Evolutionary conservation across 2,113 vertebrate genomes (phyloP), one percentile per base, ranked within the genome.

Genomic region (Lycaon pictus): DNA sequence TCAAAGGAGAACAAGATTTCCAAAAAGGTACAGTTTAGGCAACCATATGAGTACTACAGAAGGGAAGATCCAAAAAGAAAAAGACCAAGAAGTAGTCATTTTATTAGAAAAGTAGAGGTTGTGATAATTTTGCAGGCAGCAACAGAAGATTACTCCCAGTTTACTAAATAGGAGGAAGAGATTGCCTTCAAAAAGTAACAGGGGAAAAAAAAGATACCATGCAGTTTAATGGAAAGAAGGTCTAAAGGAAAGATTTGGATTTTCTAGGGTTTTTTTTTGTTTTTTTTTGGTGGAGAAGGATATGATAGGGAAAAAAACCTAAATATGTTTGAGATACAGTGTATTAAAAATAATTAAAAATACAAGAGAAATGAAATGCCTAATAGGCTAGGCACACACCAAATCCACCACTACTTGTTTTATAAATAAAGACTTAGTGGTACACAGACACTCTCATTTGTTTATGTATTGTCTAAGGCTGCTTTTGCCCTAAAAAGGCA

Each of bases 331-430:
- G 55, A 27, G 32, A 89, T 43, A 11, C n/a, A 85, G 79, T 88
- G 27, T 9, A 32, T 67, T 90, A 22, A 95, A 93, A 80, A 60
- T 82, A 67, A 77, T 20, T 35, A 76, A 96, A 92, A 91, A 48
- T n/a, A 53, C 69, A 87, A 90, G 13, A 87, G 43, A 32, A 71
- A 77, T 27, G 3, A 65, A 93, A 51, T 27, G 37, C 27, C 35
- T 29, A 71, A 51, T 16, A 0, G 35, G 20, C 22, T 25, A 86
- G 22, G 27, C 74, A 84, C 3, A 80, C 20, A 32, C 27, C 13
- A 88, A 72, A 58, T 25, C 11, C 17, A 53, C 25, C 79, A 76
- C 19, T 16, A 20, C 9, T 6, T 71, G 29, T 25, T 90, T 71
- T 80, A 43, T 77, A 92, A 93, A 82, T n/a, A 60, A 90, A 85